Evolutionary conservation across 2,113 vertebrate species (phyloP).

Genomic region (Coregonus clupeaformis): DNA sequence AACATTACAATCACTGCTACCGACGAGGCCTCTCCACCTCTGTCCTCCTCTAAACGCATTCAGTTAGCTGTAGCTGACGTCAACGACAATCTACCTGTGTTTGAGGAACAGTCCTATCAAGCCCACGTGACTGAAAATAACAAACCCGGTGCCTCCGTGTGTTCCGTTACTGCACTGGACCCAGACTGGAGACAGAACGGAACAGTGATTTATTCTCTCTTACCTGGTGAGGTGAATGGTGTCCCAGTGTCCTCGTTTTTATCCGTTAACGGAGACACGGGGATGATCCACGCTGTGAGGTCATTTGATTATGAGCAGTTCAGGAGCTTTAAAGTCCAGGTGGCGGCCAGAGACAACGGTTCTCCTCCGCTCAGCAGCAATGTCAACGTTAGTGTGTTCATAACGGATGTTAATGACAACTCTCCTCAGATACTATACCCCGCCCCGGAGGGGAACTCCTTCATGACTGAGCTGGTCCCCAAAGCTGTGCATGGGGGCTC

Average conservation of each 20-base stretch:
- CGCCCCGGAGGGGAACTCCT: constrained; percentile 51
- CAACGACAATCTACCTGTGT: constrained; percentile 77
- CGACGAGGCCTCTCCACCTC: constrained; percentile 69
- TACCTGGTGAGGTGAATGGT: constrained; percentile 55
- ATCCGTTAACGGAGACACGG: constrained; percentile 77
- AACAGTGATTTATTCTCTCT: constrained; percentile 70
- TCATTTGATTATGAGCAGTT: constrained; percentile 78
- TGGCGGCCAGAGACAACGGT: constrained; percentile 71
- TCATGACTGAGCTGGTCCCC: constrained; percentile 71
- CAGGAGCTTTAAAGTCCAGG: constrained; percentile 58
- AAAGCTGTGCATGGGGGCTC: constrained; percentile 67
- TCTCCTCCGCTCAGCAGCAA: constrained; percentile 73
- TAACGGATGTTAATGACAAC: constrained; percentile 74
- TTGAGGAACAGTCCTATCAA: constrained; percentile 61
- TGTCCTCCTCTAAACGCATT: constrained; percentile 60
- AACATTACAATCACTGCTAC: constrained; percentile 67
- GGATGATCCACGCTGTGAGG: constrained; percentile 70
- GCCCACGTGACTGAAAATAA: constrained; percentile 76
- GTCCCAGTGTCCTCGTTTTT: constrained; percentile 68
- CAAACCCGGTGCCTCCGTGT: constrained; percentile 71
- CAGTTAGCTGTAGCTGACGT: constrained; percentile 70
- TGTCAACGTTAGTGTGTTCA: constrained; percentile 62
- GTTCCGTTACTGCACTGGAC: constrained; percentile 69
- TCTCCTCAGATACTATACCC: constrained; percentile 70
- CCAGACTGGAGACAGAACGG: constrained; percentile 73